Evolutionary conservation across 2,113 vertebrate species (phyloP), one percentile per base, ranked within the genome.

Genomic region (Phrynosoma platyrhinos): DNA sequence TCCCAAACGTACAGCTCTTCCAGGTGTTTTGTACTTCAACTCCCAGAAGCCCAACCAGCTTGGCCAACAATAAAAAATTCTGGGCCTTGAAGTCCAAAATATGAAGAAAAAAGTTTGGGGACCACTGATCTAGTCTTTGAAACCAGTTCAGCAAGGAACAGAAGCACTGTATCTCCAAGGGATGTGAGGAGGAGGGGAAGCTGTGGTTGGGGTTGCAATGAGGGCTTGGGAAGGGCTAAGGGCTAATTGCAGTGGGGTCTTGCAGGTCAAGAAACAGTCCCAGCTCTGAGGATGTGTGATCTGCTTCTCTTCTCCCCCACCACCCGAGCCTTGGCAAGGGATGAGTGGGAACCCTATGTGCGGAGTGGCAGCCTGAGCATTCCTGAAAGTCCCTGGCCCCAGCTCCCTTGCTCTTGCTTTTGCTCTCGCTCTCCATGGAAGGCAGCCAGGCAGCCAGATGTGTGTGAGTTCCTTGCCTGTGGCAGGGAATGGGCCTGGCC

Each of bases 371-470:
- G 80, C 87, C 80, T 83, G 72, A 83, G 58, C 87, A 88, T 88
- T 88, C 87, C 80, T 83, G 36, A 77, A 76, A 83, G 80, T 68
- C 72, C 72, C 80, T 88, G 87, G 80, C 79, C 62, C 21, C 53
- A 18, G 36, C 12, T 87, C 30, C 52, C 86, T 82, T 47, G 47
- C 47, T 14, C 58, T 62, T 16, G 13, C 13, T 62, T 2, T 36
- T 36, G 36, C 66, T 69, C 12, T 53, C 83, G 58, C 68, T 88
- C 76, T 62, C 58, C 52, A 40, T 88, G 87, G 87, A 88, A 88
- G n/a, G 72, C 72, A 88, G 87, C 87, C 87, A 88, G 80, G 72
- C 42, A 77, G 72, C 72, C 87, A 83, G 87, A 88, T 83, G 87
- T 87, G 58, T 16, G 58, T 62, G 68, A 87, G 78, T 83, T 68